These are phyloP conservation scores for Notamacropus eugenii DNA, from an alignment of 2,797 vertebrate species.

Conservation along the genomic window DNA sequence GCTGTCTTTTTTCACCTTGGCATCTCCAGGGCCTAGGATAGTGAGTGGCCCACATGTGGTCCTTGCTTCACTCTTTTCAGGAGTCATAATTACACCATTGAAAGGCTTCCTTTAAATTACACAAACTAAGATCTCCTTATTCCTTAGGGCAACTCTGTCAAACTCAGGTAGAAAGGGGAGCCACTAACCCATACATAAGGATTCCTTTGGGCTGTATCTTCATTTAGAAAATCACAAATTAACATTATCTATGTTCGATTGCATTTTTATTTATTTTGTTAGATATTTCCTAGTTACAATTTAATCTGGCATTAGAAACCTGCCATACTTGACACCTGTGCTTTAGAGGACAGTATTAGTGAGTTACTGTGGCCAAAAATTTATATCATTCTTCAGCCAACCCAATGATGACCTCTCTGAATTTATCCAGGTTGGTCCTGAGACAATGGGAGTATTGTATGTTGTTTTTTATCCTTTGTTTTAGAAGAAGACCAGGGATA, in stretches of 20 bases:
- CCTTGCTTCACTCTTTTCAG: background rate
- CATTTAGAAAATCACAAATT: background rate
- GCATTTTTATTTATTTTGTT: background rate
- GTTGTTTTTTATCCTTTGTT: background rate
- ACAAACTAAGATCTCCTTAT: background rate
- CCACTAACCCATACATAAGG: no score
- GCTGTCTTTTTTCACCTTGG: background rate
- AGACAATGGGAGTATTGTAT: background rate
- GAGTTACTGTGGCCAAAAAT: background rate
- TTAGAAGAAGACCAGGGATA: background rate
- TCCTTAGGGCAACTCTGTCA: background rate
- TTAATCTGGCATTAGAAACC: background rate
- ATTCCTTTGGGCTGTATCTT: background rate
- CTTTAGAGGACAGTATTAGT: background rate
- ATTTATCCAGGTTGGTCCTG: background rate
- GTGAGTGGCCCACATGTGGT: background rate
- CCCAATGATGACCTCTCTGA: background rate
- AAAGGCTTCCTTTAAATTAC: background rate
- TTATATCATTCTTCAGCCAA: background rate
- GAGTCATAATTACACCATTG: background rate
- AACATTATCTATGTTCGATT: background rate
- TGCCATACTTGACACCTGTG: background rate
- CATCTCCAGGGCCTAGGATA: background rate
- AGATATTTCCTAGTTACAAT: background rate
- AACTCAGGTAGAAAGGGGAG: background rate